Percentiles rank a stretch among this genome's conserved stretches.
These are phyloP conservation scores for Mirounga angustirostris DNA, from an alignment of 2,113 vertebrate species.

Conservation along the genomic window DNA sequence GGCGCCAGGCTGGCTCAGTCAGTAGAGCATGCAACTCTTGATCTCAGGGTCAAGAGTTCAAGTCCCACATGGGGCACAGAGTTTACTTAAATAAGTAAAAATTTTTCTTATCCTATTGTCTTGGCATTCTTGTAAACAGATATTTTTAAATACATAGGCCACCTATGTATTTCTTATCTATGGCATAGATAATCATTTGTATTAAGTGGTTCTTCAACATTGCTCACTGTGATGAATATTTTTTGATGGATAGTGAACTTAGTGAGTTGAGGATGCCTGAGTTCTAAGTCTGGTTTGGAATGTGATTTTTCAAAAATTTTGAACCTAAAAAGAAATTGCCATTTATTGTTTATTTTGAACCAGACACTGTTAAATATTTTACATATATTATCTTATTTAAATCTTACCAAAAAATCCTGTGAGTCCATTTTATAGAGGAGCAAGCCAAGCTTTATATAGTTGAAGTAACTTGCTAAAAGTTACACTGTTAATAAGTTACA, in stretches of 20 bases:
- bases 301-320: not conserved
- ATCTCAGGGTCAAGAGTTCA: not conserved
- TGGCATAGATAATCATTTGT: not conserved
- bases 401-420: not conserved
- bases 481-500: not conserved
- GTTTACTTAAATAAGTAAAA: not conserved
- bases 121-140: not conserved
- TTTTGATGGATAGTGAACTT: not conserved
- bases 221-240: not conserved
- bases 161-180: not conserved
- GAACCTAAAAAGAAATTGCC: not conserved
- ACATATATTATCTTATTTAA: not conserved
- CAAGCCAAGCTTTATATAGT: not conserved
- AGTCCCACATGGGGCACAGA: not conserved
- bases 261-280: not conserved
- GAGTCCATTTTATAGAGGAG: not conserved
- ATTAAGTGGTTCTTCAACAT: not conserved
- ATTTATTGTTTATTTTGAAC: slow-evolving; percentile 42
- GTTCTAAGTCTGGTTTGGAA: slow-evolving; percentile 7
- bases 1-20: not conserved
- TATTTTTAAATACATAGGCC: not conserved
- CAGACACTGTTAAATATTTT: slow-evolving; percentile 21
- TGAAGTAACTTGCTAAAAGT: slow-evolving; percentile 27
- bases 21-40: not conserved
- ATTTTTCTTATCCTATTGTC: not conserved